These are phyloP conservation scores for Anas platyrhynchos DNA, from an alignment of 2,113 vertebrate genomes.

Conservation along the genomic window DNA sequence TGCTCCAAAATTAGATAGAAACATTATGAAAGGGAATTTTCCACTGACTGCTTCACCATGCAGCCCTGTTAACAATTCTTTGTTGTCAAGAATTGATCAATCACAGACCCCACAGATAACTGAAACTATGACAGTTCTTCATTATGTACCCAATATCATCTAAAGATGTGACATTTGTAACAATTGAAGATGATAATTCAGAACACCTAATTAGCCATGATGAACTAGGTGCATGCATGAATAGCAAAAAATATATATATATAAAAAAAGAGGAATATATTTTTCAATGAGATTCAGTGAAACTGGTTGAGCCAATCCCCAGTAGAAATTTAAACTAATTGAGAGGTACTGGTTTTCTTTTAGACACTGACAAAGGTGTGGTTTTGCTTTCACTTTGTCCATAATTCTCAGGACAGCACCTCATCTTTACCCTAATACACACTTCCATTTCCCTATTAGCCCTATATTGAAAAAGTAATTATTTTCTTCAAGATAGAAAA, in stretches of 20 bases:
- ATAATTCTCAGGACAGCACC: neutral
- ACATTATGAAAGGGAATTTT: conserved; percentile 64
- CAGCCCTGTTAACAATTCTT: conserved; percentile 51
- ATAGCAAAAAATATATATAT: conserved; percentile 48
- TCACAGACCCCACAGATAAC: conserved; percentile 47
- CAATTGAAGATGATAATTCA: conserved; percentile 78
- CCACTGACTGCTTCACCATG: conserved; percentile 52
- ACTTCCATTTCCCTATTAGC: neutral
- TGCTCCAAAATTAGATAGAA: conserved; percentile 56
- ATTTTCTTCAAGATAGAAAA: neutral
- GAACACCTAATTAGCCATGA: conserved; percentile 67
- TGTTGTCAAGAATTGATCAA: conserved; percentile 72
- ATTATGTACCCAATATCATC: conserved; percentile 59
- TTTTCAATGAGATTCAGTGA: conserved; percentile 19
- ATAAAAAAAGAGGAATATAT: conserved; percentile 12
- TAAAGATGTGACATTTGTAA: conserved; percentile 49
- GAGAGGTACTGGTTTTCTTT: neutral
- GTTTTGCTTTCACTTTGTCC: neutral
- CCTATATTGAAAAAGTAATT: neutral
- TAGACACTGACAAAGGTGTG: neutral
- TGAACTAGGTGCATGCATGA: conserved; percentile 62
- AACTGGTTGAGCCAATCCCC: neutral
- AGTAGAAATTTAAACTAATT: conserved; percentile 24
- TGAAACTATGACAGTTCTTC: conserved; percentile 57
- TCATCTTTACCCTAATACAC: neutral